These are phyloP conservation scores for Todiramphus saurophagus DNA, from an alignment of 2,113 vertebrate genomes.

Conservation along the genomic window DNA sequence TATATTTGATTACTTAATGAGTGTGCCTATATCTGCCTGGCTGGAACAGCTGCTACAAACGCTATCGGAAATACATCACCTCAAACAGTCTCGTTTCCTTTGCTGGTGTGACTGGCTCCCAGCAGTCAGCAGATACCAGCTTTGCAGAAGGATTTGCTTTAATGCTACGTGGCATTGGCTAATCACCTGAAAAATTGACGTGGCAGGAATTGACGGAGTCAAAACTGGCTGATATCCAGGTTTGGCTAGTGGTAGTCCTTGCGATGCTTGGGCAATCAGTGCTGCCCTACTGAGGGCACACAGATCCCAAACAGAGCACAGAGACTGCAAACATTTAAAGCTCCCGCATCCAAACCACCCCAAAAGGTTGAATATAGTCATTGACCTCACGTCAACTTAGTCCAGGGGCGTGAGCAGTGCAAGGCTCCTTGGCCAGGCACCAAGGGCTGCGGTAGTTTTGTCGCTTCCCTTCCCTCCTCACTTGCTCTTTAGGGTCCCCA, in stretches of 20 bases:
- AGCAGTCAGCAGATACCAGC: not conserved
- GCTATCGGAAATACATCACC: not conserved
- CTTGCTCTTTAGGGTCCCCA: conserved; percentile 31
- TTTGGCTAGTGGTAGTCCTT: not conserved
- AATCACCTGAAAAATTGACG: not conserved
- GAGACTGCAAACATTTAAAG: not conserved
- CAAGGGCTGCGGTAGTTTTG: not conserved
- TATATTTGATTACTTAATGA: conserved; percentile 36
- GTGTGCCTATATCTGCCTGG: not conserved
- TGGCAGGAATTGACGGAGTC: not conserved
- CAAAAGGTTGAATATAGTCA: not conserved
- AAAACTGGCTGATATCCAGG: not conserved
- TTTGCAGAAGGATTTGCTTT: not conserved
- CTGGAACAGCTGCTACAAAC: not conserved
- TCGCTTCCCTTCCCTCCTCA: conserved; percentile 26
- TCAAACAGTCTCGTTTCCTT: not conserved
- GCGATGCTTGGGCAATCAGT: not conserved
- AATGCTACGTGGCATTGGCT: not conserved
- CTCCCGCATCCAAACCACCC: not conserved
- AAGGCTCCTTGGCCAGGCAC: not conserved
- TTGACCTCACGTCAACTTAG: accelerated
- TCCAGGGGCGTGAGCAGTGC: not conserved
- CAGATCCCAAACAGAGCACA: not conserved
- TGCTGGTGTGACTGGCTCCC: not conserved
- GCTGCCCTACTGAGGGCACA: not conserved